A percentile compares a stretch with the other conserved stretches of the same genome.
Conservation (phyloP, 1,140 invertebrate species). For the Homarus americanus region DNA sequence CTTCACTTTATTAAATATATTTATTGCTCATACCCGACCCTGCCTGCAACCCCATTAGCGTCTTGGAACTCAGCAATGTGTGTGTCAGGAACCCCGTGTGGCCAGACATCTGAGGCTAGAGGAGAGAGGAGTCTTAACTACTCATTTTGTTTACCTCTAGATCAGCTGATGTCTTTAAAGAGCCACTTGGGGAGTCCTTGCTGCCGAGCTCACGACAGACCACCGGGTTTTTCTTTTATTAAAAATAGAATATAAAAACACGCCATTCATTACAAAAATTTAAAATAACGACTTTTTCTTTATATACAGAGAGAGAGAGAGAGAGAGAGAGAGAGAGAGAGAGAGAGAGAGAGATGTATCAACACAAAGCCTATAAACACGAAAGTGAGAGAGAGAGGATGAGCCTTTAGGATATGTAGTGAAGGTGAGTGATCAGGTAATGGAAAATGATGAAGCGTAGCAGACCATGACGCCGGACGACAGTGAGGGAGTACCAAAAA, state of each 20-base stretch:
- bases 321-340: slow-evolving; percentile 44
- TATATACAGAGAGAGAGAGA: slow-evolving; percentile 54
- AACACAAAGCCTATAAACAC: slow-evolving; percentile 51
- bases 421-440: slow-evolving; percentile 6
- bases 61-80: neutral
- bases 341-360: slow-evolving; percentile 43
- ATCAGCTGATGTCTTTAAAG: too few relatives aligned
- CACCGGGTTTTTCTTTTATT: slow-evolving; percentile 59
- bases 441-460: neutral
- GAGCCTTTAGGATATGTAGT: slow-evolving; percentile 26
- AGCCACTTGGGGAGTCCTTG: slow-evolving; percentile 4
- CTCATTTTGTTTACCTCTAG: too few relatives aligned
- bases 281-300: slow-evolving; percentile 17
- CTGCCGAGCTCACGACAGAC: slow-evolving; percentile 26
- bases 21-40: slow-evolving; percentile 69
- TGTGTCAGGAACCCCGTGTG: too few relatives aligned
- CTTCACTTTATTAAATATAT: slow-evolving; percentile 43
- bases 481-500: neutral
- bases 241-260: slow-evolving; percentile 53
- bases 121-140: too few relatives aligned
- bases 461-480: slow-evolving; percentile 26
- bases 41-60: slow-evolving; percentile 42
- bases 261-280: slow-evolving; percentile 36
- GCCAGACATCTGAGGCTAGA: too few relatives aligned
- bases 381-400: slow-evolving; percentile 47